A percentile compares a stretch with the other conserved stretches of the same genome.
Evolutionary conservation across 2,797 vertebrate genomes (phyloP).

Genomic region (Dicrostonyx torquatus): DNA sequence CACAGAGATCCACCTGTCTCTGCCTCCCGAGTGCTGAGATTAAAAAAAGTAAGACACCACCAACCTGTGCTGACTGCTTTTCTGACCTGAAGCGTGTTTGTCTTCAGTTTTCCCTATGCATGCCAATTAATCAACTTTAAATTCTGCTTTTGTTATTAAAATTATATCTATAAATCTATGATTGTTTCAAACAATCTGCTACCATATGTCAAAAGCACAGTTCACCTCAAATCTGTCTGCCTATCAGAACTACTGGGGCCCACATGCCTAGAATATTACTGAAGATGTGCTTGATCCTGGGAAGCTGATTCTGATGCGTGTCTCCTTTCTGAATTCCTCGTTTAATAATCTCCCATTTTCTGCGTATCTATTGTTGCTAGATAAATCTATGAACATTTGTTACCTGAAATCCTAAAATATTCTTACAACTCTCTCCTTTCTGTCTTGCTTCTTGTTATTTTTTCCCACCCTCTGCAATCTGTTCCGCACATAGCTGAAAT

Average conservation of each 20-base stretch:
- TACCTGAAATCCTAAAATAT: background rate
- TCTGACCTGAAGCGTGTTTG: background rate
- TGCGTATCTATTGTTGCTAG: background rate
- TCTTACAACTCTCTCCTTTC: background rate
- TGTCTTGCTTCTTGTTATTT: background rate
- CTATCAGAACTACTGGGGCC: background rate
- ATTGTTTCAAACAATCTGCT: background rate
- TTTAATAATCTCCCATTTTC: background rate
- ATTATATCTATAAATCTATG: background rate
- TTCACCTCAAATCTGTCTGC: background rate
- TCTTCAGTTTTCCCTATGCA: background rate
- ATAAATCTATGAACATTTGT: slow-evolving; percentile 13
- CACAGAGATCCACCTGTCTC: no score
- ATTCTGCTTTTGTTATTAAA: slow-evolving; percentile 20
- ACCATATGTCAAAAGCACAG: background rate
- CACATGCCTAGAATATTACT: background rate
- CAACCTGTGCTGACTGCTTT: background rate
- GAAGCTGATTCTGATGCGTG: background rate
- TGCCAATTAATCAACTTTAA: slow-evolving; percentile 11
- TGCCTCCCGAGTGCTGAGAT: no score
- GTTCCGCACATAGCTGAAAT: background rate
- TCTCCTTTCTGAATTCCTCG: background rate
- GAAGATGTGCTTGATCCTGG: background rate
- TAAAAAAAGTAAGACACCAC: no score
- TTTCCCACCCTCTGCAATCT: background rate